These are phyloP conservation scores for Anthoscopus minutus DNA, from an alignment of 2,113 vertebrate genomes.

Conservation along the genomic window DNA sequence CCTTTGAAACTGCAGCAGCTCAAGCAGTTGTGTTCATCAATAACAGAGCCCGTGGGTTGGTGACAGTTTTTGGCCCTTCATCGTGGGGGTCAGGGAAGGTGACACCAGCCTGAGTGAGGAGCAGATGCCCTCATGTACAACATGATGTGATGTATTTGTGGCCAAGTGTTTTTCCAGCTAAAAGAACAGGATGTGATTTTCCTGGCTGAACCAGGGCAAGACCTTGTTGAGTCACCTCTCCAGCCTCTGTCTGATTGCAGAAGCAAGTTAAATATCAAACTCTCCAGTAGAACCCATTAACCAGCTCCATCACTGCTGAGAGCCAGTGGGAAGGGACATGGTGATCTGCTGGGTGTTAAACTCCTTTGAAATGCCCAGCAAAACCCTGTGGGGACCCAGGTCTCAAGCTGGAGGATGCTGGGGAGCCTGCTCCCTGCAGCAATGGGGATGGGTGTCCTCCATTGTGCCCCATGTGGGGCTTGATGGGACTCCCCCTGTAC, in stretches of 20 bases:
- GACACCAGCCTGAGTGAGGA: background rate
- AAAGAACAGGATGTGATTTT: constrained; percentile 18
- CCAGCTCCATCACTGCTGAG: background rate
- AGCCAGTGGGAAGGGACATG: background rate
- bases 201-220: background rate
- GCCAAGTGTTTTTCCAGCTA: background rate
- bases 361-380: background rate
- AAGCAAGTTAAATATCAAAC: background rate
- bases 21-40: rapidly evolving
- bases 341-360: background rate
- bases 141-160: background rate
- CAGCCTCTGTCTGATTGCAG: rapidly evolving
- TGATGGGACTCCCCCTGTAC: background rate
- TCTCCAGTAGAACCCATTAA: background rate
- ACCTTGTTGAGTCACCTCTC: background rate
- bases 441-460: background rate
- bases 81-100: background rate
- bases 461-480: rapidly evolving
- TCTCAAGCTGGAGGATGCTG: background rate
- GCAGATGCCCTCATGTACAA: background rate
- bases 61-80: rapidly evolving
- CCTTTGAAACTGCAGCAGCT: background rate
- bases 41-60: background rate
- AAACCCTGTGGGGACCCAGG: rapidly evolving
- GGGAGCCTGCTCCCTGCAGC: background rate